Evolutionary conservation across 2,797 vertebrate genomes (phyloP), one percentile per base, ranked within the genome.

Genomic region (Acanthopagrus latus): DNA sequence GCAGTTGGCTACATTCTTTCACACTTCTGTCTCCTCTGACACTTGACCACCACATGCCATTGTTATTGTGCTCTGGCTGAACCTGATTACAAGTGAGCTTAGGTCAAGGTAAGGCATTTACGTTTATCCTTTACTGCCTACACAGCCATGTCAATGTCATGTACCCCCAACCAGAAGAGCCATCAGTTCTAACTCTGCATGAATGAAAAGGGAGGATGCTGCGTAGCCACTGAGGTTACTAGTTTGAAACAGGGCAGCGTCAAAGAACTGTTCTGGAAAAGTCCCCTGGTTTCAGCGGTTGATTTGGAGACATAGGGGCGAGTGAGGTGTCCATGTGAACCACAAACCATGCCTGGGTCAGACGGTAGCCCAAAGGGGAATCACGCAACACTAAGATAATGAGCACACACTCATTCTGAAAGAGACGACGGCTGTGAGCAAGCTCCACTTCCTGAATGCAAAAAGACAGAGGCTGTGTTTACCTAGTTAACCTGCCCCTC

Each of bases 221-320:
- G 62, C 3, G 4, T 23, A 58, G 68, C 52, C 55, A 12, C 77
- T 84, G 73, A 80, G 57, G 73, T 89, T 66, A 51, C 51, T 17
- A 57, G 33, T 66, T 69, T 44, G 55, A 70, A 74, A 83, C 66
- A 21, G 72, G 8, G 10, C 9, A 7, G 74, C 56, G 79, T 63
- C 62, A 56, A 66, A 64, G 69, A 81, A 81, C 62, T 4, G 54
- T 66, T 71, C 71, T 91, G 95, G 94, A 97, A 97, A 98, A 97
- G 96, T 96, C 97, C 97, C 96, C 57, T 64, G 56, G 85, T 94
- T 92, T 91, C 77, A 75, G 84, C 86, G 78, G 72, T 92, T 76
- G 71, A 78, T 88, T 89, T 89, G 88, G 86, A 94, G 95, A 92
- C 81, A 55, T 1, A 81, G 92, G 93, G 94, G 92, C 4, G 90